These are phyloP conservation scores for human (Homo sapiens) DNA, from an alignment of 2,113 vertebrate species.

Conservation along the genomic window GRCh38 chr9:106374001-106374500, in stretches of 20 bases:
- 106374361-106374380: not conserved
- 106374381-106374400: not conserved
- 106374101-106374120: not conserved
- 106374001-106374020: slow-evolving; percentile 25
- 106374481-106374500: not conserved
- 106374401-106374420: not conserved
- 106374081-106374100: not conserved
- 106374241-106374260: not conserved
- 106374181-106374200: not conserved
- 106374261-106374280: not conserved
- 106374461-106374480: not conserved
- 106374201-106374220: not conserved
- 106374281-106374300: not conserved
- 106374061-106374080: not conserved
- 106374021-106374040: not conserved
- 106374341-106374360: not conserved
- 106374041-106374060: slow-evolving; percentile 12
- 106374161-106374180: not conserved
- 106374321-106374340: not conserved
- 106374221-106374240: not conserved
- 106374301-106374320: not conserved
- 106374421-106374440: not conserved
- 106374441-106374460: not conserved
- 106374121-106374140: slow-evolving; percentile 2
- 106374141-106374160: not conserved